Percentiles rank a stretch among this genome's conserved stretches.
Conservation (phyloP, 2,888 invertebrate species). For the Trichogramma dendrolimi region DNA sequence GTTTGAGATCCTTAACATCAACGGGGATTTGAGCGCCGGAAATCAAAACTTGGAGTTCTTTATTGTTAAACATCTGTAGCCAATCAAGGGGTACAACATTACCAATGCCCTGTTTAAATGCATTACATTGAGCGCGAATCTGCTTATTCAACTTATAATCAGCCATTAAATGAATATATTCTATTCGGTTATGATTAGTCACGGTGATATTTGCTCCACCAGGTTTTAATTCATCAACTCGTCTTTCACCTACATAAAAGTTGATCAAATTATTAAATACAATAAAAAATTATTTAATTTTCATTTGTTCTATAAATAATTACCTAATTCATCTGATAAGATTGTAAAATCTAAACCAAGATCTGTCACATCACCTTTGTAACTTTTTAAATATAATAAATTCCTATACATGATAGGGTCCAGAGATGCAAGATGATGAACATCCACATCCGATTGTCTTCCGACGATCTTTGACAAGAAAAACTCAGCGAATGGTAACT, state of each 20-base stretch:
- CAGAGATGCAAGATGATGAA: constrained; percentile 88
- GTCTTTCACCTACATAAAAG: constrained; percentile 69
- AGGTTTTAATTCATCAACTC: constrained; percentile 85
- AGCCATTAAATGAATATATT: constrained; percentile 94
- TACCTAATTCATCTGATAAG: constrained; percentile 72
- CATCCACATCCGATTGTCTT: constrained; percentile 73
- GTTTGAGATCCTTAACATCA: constrained; percentile 81
- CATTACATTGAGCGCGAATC: constrained; percentile 78
- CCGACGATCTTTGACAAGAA: constrained; percentile 86
- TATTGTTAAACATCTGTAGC: constrained; percentile 90
- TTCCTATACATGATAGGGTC: constrained; percentile 92
- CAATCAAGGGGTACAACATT: constrained; percentile 89
- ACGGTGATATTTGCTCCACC: constrained; percentile 88
- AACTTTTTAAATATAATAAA: constrained; percentile 80
- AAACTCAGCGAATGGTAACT: constrained; percentile 92
- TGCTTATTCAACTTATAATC: constrained; percentile 93
- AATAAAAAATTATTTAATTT: neutral
- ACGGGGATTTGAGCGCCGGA: constrained; percentile 94
- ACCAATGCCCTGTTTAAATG: constrained; percentile 84
- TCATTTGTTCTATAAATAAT: neutral
- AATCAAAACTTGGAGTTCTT: constrained; percentile 93
- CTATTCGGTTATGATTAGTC: constrained; percentile 86
- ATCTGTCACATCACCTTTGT: constrained; percentile 80
- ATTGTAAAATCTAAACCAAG: constrained; percentile 90
- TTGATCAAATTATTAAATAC: neutral